phyloP scores from a whole-genome alignment of 1,140 invertebrate species.

The Bombus sylvicola region DNA sequence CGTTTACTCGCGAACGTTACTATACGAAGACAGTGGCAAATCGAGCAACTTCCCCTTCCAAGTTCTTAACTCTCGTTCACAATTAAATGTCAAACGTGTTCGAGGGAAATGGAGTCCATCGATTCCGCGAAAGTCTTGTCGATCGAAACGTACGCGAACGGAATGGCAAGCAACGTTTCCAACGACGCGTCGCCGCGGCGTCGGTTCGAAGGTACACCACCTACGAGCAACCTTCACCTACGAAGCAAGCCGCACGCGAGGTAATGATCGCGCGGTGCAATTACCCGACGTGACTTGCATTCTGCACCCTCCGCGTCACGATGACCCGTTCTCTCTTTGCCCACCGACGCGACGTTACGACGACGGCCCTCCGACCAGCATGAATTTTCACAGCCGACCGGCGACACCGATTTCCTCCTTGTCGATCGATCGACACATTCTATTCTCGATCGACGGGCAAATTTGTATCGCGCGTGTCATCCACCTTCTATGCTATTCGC shows the following conservation, averaged over 20 bases:
- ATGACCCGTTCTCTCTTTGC: conserved; percentile 56
- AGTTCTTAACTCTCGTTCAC: background rate
- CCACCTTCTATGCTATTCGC: background rate
- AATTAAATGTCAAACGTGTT: background rate
- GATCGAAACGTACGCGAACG: conserved; percentile 36
- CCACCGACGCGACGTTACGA: conserved; percentile 44
- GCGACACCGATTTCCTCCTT: conserved; percentile 31
- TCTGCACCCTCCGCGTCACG: conserved; percentile 65
- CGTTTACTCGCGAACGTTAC: background rate
- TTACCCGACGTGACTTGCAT: conserved; percentile 80
- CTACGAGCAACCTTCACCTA: conserved; percentile 63
- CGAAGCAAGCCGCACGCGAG: conserved; percentile 62
- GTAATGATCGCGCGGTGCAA: conserved; percentile 73
- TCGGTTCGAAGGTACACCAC: conserved; percentile 30
- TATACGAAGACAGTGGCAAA: background rate
- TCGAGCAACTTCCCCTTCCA: background rate
- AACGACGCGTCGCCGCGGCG: conserved; percentile 1
- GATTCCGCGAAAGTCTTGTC: conserved; percentile 26
- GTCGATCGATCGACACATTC: conserved; percentile 29
- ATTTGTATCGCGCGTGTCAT: conserved; percentile 27
- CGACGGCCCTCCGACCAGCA: conserved; percentile 52
- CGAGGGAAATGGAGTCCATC: background rate
- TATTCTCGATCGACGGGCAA: background rate
- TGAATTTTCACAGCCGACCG: conserved; percentile 61
- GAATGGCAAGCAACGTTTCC: conserved; percentile 43